Evolutionary conservation across 1,140 invertebrate genomes (phyloP), one percentile per base, ranked within the genome.

Genomic region (Phymastichus coffea): DNA sequence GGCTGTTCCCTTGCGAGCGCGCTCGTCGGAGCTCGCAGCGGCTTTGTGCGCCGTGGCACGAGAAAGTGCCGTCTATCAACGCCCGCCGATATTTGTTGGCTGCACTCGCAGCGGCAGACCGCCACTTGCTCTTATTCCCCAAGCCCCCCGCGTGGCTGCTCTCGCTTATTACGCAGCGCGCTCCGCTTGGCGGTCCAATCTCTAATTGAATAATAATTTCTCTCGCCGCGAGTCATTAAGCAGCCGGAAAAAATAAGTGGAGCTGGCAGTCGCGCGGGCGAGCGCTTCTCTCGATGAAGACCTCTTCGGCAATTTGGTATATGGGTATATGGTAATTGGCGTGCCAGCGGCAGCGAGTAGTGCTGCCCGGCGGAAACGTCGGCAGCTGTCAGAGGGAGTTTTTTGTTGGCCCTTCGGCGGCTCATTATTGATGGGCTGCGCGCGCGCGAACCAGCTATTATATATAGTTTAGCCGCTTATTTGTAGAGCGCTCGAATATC

Each of bases 51-150:
- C 20, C 15, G 3, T 9, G 4, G 10, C 22, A 12, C 38, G 48
- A 33, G 48, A 51, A 51, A 28, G 46, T 20, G n/a, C 17, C 43
- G 30, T 33, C 26, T 49, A 49, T 49, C 46, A 49, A 33, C 30
- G 9, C 47, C 10, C 9, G 22, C 19, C 30, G 26, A 49, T 49
- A 35, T 49, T 49, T 49, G 35, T 35, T 26, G 47, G 15, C 3
- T 20, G n/a, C n/a, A 4, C 17, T 3, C 40, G 40, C 17, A 43
- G 22, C 22, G 17, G 40, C 40, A 43, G 22, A 20, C 22, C 22
- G 12, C 17, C 17, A 4, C 15, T 12, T 43, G 7, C n/a, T 43
- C 22, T 23, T 46, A 23, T 46, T 12, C 10, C 43, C 12, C 15
- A 46, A 25, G 10, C 20, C 17, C 22, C 43, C 8, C 43, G 22